A percentile compares a stretch with the other conserved stretches of the same genome.
Evolutionary conservation across 1,140 invertebrate genomes (phyloP).

Genomic region (Macrosteles quadrilineatus): DNA sequence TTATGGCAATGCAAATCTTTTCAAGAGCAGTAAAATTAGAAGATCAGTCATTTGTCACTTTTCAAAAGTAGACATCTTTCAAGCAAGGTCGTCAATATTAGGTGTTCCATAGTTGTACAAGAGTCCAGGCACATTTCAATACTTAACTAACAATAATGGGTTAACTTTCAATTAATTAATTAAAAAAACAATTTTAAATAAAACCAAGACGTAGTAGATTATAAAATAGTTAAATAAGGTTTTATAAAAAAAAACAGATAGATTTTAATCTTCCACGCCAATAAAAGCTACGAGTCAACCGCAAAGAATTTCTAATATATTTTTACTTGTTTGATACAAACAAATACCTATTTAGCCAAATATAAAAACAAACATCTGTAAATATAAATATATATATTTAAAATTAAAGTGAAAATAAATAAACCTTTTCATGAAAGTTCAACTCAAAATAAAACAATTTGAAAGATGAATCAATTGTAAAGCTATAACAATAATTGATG

Average conservation of each 20-base stretch:
- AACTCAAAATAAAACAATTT: constrained; percentile 9
- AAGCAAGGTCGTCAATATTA: too few species aligned
- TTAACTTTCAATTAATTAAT: too few species aligned
- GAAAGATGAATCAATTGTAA: neutral
- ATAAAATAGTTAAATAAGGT: neutral
- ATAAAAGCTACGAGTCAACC: too few species aligned
- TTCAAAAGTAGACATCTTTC: too few species aligned
- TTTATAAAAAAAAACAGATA: neutral
- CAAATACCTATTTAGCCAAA: neutral
- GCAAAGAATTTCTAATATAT: neutral
- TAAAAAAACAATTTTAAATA: too few species aligned
- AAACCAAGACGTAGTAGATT: too few species aligned
- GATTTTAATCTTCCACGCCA: neutral
- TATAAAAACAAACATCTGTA: neutral
- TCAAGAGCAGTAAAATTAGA: too few species aligned
- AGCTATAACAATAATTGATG: constrained; percentile 7
- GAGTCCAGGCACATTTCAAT: too few species aligned
- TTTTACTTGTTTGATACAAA: constrained; percentile 18
- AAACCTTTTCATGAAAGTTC: neutral
- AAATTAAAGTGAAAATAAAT: constrained; percentile 9
- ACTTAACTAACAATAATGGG: too few species aligned
- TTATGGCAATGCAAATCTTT: too few species aligned
- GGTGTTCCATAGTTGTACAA: too few species aligned
- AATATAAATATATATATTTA: neutral
- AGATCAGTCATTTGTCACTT: too few species aligned